Evolutionary conservation across 1,140 invertebrate species (phyloP), one percentile per base, ranked within the genome.

Genomic region (Dendroctonus ponderosae): DNA sequence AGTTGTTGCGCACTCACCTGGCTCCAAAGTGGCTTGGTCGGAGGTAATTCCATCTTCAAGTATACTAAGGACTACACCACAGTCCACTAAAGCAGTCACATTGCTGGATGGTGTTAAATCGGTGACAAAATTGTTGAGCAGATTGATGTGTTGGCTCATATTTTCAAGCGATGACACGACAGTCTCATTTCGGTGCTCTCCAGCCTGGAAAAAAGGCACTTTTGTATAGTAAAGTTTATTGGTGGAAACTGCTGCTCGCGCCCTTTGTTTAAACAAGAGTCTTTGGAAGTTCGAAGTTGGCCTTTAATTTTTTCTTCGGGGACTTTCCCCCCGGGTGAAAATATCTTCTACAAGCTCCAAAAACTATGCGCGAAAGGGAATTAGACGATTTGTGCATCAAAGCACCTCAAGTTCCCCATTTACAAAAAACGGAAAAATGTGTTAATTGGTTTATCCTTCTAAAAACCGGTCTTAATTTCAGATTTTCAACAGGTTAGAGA

Each of bases 51-150:
- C 75, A 15, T 76, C 73, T 72, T 80, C 77, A 3, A 80, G 64
- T 37, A 77, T 76, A 48, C 69, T 75, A n/a, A 80, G 71, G 12
- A 74, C 78, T 43, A 74, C 73, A 15, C 78, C 72, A 14, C 77
- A 67, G 67, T 79, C 76, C 48, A 78, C 75, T 3, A 80, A 62
- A 43, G 74, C 68, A 42, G 74, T 71, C n/a, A 49, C 62, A 0
- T 71, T 66, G 6, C 69, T 68, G n/a, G 70, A 58, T 0, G 72
- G 49, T n/a, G 75, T 68, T 42, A 77, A 58, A 59, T 76, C 74
- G 6, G 73, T 70, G 9, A 78, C 58, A 64, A 75, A 72, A 59
- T 69, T 75, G 53, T 78, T 78, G 7, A 79, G 58, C 26, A 75
- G 70, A 46, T 76, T 75, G 12, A 78, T 48, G 14, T 72, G 72